Conservation (phyloP, 2,888 invertebrate genomes). For the Mythimna albipuncta region DNA sequence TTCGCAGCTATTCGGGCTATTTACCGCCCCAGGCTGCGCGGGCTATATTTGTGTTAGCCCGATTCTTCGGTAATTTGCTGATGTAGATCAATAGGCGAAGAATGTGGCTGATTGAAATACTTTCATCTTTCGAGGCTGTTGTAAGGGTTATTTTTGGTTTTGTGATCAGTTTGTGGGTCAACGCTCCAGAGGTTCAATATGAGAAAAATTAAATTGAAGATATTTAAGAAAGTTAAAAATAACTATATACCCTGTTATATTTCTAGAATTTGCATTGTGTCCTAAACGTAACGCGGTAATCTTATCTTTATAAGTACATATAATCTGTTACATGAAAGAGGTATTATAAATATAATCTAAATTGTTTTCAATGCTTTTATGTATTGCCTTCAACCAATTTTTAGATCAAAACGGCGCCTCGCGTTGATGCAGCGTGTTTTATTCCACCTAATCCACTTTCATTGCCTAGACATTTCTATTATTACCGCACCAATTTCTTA, state of each 20-base stretch:
- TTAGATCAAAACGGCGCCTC: neutral
- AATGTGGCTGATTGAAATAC: slow-evolving; percentile 53
- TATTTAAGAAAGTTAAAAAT: neutral
- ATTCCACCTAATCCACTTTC: slow-evolving; percentile 31
- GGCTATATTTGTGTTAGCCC: slow-evolving; percentile 46
- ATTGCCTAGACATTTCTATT: slow-evolving; percentile 43
- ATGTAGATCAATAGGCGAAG: slow-evolving; percentile 46
- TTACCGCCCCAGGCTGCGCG: slow-evolving; percentile 61
- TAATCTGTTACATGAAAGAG: too few relatives aligned
- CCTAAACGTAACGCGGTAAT: too few relatives aligned
- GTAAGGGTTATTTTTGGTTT: neutral
- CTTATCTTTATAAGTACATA: too few relatives aligned
- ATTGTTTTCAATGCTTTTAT: neutral
- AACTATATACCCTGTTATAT: neutral
- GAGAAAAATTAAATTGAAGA: neutral
- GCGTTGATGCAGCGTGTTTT: slow-evolving; percentile 1
- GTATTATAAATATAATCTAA: too few relatives aligned
- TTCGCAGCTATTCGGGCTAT: slow-evolving; percentile 56
- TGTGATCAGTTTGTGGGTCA: neutral
- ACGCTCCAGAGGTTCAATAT: neutral
- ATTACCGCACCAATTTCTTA: slow-evolving; percentile 49
- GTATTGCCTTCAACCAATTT: too few relatives aligned
- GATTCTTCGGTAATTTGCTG: slow-evolving; percentile 59
- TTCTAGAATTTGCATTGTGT: neutral
- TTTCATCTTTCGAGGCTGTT: slow-evolving; percentile 34